Percentiles rank a stretch among this genome's conserved stretches.
Evolutionary conservation across 2,797 vertebrate species (phyloP).

Genomic region (Chrosomus eos): DNA sequence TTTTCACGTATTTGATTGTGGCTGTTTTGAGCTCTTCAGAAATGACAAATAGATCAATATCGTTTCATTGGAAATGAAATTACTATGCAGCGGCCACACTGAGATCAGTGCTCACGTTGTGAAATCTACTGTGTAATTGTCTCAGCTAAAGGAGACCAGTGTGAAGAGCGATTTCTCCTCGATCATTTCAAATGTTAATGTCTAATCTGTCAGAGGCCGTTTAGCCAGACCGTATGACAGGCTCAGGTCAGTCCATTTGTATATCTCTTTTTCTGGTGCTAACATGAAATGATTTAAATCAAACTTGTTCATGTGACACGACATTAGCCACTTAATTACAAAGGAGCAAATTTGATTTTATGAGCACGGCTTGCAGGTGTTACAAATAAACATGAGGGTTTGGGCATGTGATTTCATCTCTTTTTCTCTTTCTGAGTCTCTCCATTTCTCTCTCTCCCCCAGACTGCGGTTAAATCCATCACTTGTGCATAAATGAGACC

Average conservation of each 20-base stretch:
- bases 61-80: slow-evolving; percentile 57
- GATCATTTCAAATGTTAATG: slow-evolving; percentile 55
- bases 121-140: slow-evolving; percentile 61
- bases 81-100: slow-evolving; percentile 56
- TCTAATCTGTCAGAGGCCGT: slow-evolving; percentile 43
- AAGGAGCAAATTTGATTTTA: slow-evolving; percentile 37
- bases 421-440: slow-evolving; percentile 37
- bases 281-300: slow-evolving; percentile 28
- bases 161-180: slow-evolving; percentile 52
- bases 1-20: slow-evolving; percentile 44
- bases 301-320: slow-evolving; percentile 31
- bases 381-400: slow-evolving; percentile 39
- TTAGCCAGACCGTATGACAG: slow-evolving; percentile 11
- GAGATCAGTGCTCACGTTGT: slow-evolving; percentile 39
- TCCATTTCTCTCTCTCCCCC: slow-evolving; percentile 55
- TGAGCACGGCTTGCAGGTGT: slow-evolving; percentile 15
- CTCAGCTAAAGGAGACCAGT: slow-evolving; percentile 45
- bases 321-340: slow-evolving; percentile 44
- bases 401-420: slow-evolving; percentile 50
- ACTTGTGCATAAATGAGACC: slow-evolving; percentile 72
- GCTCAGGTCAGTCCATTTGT: slow-evolving; percentile 31
- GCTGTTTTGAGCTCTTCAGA: slow-evolving; percentile 46
- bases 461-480: slow-evolving; percentile 67
- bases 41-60: slow-evolving; percentile 64
- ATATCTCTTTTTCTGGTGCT: slow-evolving; percentile 1